Percentiles rank a stretch among this genome's conserved stretches.
These are phyloP conservation scores for Eulemur albifrons DNA, from an alignment of 2,797 vertebrate genomes.

Conservation along the genomic window DNA sequence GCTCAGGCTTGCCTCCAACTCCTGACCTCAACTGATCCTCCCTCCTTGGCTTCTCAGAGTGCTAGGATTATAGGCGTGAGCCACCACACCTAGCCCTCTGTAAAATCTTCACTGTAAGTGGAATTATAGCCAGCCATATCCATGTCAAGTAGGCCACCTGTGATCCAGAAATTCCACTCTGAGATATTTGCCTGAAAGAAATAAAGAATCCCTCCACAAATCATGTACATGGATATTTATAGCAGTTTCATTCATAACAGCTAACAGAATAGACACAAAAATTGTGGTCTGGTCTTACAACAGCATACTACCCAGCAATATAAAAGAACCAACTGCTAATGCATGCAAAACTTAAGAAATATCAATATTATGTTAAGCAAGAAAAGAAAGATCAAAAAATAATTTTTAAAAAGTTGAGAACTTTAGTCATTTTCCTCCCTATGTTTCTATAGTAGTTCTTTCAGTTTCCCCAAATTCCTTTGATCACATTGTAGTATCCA, in stretches of 20 bases:
- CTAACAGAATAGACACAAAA: neutral
- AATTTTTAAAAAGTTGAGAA: neutral
- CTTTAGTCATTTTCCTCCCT: neutral
- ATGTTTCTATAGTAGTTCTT: neutral
- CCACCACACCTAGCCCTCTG: too few species aligned
- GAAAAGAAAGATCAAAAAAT: neutral
- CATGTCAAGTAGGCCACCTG: neutral
- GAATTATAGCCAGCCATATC: neutral
- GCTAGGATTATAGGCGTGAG: neutral
- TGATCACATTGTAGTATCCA: neutral
- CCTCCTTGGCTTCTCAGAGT: neutral
- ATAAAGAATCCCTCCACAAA: neutral
- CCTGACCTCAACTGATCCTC: neutral
- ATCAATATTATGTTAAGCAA: neutral
- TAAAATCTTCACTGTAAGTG: neutral
- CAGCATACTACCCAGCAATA: neutral
- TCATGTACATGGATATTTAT: neutral
- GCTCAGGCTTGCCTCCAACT: neutral
- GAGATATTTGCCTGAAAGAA: neutral
- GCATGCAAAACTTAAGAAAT: neutral
- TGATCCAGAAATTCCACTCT: neutral
- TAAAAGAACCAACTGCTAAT: neutral
- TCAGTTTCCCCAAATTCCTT: neutral
- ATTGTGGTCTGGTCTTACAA: neutral
- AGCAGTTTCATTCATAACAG: neutral